Evolutionary conservation across 2,797 vertebrate species (phyloP).

Genomic region (Orientallactaga sibirica): DNA sequence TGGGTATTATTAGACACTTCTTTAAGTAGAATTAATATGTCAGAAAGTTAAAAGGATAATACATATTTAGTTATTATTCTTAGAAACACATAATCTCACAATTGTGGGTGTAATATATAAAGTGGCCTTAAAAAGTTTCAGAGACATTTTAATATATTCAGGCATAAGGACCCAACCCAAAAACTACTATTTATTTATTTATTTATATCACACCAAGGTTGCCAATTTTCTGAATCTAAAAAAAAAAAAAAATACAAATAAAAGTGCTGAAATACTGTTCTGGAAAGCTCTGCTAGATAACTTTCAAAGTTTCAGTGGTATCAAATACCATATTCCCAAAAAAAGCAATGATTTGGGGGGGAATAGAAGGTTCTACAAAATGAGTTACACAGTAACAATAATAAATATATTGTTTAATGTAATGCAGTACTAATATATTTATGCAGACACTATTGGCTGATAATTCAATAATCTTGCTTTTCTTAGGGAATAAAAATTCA

Average conservation of each 20-base stretch:
- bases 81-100: background rate
- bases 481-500: slow-evolving; percentile 40
- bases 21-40: slow-evolving; percentile 37
- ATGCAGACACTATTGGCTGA: background rate
- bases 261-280: background rate
- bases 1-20: slow-evolving; percentile 31
- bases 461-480: background rate
- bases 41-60: background rate
- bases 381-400: background rate
- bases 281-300: background rate
- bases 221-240: slow-evolving; percentile 26
- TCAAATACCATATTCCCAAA: background rate
- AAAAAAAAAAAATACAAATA: background rate
- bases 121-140: background rate
- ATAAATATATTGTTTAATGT: background rate
- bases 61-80: slow-evolving; percentile 16
- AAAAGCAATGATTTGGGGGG: background rate
- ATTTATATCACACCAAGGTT: background rate
- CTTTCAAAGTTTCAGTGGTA: background rate
- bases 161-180: background rate
- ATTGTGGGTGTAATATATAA: background rate
- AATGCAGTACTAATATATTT: background rate
- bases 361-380: background rate
- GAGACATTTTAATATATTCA: background rate
- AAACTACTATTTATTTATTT: no score